Evolutionary conservation across 2,113 vertebrate genomes (phyloP).

Genomic region (Campylorhamphus procurvoides): DNA sequence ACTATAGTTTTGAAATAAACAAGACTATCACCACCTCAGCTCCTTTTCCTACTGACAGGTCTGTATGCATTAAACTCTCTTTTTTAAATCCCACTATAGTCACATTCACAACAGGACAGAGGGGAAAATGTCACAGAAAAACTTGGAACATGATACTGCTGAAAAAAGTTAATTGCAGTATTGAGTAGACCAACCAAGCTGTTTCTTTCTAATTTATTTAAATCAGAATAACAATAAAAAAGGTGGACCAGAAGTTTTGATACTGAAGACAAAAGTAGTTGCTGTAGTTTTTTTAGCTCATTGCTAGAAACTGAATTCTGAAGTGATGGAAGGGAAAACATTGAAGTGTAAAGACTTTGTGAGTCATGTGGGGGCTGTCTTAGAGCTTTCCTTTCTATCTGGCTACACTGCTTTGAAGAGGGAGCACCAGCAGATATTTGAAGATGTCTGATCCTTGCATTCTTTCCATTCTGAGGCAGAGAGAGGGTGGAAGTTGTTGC

Average conservation of each 20-base stretch:
- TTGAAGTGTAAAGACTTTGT: neutral
- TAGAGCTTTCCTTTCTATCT: neutral
- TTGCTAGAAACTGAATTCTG: neutral
- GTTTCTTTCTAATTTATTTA: neutral
- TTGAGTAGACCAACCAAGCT: neutral
- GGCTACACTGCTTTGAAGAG: neutral
- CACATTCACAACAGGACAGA: neutral
- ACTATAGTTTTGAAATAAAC: conserved; percentile 13
- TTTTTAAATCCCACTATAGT: neutral
- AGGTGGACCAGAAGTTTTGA: neutral
- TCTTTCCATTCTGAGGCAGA: neutral
- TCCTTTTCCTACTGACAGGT: neutral
- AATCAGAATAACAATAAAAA: neutral
- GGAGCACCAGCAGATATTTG: neutral
- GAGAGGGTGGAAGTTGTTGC: neutral
- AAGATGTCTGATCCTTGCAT: neutral
- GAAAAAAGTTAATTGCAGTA: neutral
- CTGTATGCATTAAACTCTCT: neutral
- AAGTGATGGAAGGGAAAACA: neutral
- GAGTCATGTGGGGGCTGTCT: neutral
- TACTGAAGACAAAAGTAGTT: neutral
- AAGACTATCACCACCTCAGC: neutral
- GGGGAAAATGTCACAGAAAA: neutral
- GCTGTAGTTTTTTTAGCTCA: neutral
- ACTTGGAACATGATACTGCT: neutral